Conservation (phyloP, 2,797 vertebrate species). For the Gadopsis marmoratus region DNA sequence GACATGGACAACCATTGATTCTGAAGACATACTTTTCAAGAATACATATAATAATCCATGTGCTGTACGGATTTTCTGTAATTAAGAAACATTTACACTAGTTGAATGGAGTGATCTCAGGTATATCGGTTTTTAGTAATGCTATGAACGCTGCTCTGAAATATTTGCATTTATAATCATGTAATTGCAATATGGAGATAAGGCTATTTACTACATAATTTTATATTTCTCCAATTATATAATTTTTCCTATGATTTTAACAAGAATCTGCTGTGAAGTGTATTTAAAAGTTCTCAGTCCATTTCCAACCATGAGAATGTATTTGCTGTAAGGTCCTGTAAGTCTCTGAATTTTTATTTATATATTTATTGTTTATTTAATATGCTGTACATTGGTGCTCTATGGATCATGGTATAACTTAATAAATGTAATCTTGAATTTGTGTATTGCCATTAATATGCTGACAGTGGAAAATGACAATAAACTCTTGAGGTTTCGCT, state of each 20-base stretch:
- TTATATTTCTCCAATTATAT: background rate
- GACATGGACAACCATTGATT: background rate
- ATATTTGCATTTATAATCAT: constrained; percentile 22
- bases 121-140: constrained; percentile 14
- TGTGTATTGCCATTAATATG: constrained; percentile 14
- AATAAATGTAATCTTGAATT: constrained; percentile 44
- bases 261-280: constrained; percentile 27
- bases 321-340: constrained; percentile 27
- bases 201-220: constrained; percentile 6
- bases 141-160: constrained; percentile 50
- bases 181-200: constrained; percentile 13
- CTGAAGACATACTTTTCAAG: background rate
- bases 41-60: background rate
- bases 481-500: background rate
- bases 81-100: background rate
- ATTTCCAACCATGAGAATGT: constrained; percentile 23
- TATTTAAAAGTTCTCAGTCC: constrained; percentile 47
- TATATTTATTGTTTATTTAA: constrained; percentile 71
- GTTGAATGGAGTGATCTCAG: background rate
- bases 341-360: constrained; percentile 52
- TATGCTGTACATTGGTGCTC: constrained; percentile 28
- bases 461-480: background rate
- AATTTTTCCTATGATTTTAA: background rate
- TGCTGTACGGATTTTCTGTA: constrained; percentile 8
- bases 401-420: constrained; percentile 16